Conservation (phyloP, 1,140 invertebrate genomes). For the Drosophila pseudoobscura region DNA sequence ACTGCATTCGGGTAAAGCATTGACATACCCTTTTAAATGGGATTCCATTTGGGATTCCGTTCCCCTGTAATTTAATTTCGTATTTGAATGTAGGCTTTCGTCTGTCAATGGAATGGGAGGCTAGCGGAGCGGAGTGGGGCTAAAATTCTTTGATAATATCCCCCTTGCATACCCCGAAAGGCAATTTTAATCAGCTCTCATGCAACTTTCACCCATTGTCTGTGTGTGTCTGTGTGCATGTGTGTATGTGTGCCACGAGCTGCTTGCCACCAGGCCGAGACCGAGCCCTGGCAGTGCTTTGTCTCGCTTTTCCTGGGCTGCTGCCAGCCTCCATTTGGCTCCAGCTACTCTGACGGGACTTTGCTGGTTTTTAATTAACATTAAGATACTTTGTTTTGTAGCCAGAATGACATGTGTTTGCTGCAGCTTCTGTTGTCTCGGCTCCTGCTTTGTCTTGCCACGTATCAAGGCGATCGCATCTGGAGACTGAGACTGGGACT, state of each 20-base stretch:
- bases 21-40: constrained; percentile 35
- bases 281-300: constrained; percentile 14
- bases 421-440: constrained; percentile 27
- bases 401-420: constrained; percentile 72
- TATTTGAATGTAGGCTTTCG: constrained; percentile 32
- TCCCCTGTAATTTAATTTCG: constrained; percentile 48
- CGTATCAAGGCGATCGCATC: constrained; percentile 18
- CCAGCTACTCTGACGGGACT: constrained; percentile 35
- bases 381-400: constrained; percentile 68
- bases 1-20: not conserved
- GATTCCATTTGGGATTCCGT: constrained; percentile 38
- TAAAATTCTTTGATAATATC: constrained; percentile 9
- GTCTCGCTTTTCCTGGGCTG: constrained; percentile 7
- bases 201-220: constrained; percentile 51
- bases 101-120: constrained; percentile 20
- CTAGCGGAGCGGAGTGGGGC: not conserved
- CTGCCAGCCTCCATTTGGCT: constrained; percentile 7
- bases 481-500: constrained; percentile 2
- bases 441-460: constrained; percentile 38
- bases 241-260: constrained; percentile 43
- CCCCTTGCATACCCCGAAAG: not conserved
- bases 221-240: constrained; percentile 40
- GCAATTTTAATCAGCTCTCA: constrained; percentile 55
- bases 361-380: constrained; percentile 79
- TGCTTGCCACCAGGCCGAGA: constrained; percentile 16